Evolutionary conservation across 2,113 vertebrate genomes (phyloP).

Genomic region (Sminthopsis crassicaudata): DNA sequence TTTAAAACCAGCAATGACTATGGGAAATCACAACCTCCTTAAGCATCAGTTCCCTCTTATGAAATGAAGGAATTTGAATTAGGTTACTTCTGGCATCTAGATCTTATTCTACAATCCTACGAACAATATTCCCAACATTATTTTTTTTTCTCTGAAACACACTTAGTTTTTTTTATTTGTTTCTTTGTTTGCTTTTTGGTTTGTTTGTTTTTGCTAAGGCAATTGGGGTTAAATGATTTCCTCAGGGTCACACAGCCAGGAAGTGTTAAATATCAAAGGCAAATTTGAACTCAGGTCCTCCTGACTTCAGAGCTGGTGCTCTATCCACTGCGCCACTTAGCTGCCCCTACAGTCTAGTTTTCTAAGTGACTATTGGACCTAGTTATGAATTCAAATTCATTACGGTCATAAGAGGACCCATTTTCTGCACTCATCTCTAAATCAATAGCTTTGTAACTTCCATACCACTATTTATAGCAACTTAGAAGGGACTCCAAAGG

Average conservation of each 20-base stretch:
- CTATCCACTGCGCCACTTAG: too few relatives aligned
- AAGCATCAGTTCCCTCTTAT: background rate
- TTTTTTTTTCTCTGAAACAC: background rate
- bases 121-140: background rate
- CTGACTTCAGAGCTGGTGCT: too few relatives aligned
- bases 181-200: too few relatives aligned
- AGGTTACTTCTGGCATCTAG: background rate
- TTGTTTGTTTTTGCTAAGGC: too few relatives aligned
- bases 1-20: background rate
- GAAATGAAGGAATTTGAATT: background rate
- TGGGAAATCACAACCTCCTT: background rate
- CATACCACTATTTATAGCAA: background rate
- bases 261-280: too few relatives aligned
- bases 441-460: background rate
- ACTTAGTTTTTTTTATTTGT: too few relatives aligned
- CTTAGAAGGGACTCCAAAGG: background rate
- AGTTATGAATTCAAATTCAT: background rate
- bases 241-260: too few relatives aligned
- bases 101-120: background rate
- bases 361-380: background rate
- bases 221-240: too few relatives aligned
- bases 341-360: background rate
- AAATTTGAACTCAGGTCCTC: too few relatives aligned
- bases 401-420: background rate
- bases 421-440: background rate